Conservation (phyloP, 2,113 vertebrate species). For the Alethe castanea region DNA sequence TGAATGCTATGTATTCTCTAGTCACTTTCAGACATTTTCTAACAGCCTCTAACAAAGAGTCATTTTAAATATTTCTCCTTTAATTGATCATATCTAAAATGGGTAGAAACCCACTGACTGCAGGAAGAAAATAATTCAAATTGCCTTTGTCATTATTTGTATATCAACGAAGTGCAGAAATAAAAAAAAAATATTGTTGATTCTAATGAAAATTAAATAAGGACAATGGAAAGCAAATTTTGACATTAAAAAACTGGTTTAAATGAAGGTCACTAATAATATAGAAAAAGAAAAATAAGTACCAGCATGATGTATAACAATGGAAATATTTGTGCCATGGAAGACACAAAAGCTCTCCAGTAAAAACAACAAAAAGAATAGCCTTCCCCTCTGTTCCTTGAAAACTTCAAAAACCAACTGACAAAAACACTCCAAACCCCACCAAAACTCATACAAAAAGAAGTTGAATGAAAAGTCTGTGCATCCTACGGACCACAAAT, state of each 20-base stretch:
- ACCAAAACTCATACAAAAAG: not conserved
- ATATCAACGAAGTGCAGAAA: not conserved
- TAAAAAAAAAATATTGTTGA: not conserved
- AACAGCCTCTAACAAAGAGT: not conserved
- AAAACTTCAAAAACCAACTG: not conserved
- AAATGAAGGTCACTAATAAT: not conserved
- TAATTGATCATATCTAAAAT: not conserved
- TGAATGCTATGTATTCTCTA: not conserved
- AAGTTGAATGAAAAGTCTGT: not conserved
- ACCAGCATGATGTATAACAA: not conserved
- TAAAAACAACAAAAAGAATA: not conserved
- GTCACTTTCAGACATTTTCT: not conserved
- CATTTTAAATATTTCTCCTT: not conserved
- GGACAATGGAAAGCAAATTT: not conserved
- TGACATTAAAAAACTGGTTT: not conserved
- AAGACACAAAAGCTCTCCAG: not conserved
- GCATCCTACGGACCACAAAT: not conserved
- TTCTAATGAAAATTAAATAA: not conserved
- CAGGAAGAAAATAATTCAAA: not conserved
- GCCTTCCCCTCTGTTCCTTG: accelerated
- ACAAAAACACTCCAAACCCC: no score
- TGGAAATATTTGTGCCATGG: not conserved
- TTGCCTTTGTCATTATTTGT: not conserved
- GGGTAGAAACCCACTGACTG: not conserved
- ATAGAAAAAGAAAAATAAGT: not conserved